phyloP scores from a whole-genome alignment of 1,140 invertebrate genomes.

The Solen grandis region DNA sequence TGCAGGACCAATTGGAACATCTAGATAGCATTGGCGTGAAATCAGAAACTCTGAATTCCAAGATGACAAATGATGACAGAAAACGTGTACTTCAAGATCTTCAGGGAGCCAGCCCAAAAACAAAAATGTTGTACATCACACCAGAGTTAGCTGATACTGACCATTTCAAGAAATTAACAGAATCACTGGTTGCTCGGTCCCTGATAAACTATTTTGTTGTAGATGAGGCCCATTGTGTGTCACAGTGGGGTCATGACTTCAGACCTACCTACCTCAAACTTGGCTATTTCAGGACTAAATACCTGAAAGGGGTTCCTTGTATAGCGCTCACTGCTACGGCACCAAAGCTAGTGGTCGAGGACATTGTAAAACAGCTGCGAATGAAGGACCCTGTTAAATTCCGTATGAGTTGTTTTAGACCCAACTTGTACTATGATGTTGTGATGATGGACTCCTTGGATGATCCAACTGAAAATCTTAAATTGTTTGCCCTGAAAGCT shows the following conservation, averaged over 20 bases:
- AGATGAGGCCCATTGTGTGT: conserved; percentile 99
- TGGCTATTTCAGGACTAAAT: conserved; percentile 86
- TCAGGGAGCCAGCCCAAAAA: conserved; percentile 83
- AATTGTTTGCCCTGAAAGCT: conserved; percentile 84
- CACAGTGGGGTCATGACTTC: conserved; percentile 99
- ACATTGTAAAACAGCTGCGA: conserved; percentile 83
- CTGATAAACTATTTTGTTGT: conserved; percentile 89
- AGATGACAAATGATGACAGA: conserved; percentile 88
- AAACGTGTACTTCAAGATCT: conserved; percentile 83
- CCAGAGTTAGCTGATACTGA: conserved; percentile 93
- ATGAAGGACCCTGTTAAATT: conserved; percentile 83
- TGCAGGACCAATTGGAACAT: conserved; percentile 84
- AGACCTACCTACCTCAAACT: conserved; percentile 96
- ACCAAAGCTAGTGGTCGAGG: conserved; percentile 83
- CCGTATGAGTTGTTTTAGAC: conserved; percentile 85
- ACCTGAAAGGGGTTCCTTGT: conserved; percentile 83
- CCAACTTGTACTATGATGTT: conserved; percentile 88
- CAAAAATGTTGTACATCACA: conserved; percentile 94
- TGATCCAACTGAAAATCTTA: conserved; percentile 89
- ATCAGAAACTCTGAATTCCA: conserved; percentile 94
- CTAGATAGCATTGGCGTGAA: conserved; percentile 85
- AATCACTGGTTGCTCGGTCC: conserved; percentile 81
- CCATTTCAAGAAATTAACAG: conserved; percentile 85
- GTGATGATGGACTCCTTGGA: conserved; percentile 90
- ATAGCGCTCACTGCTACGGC: conserved; percentile 96